Evolutionary conservation across 2,113 vertebrate genomes (phyloP).

Genomic region (Terrapene triunguis): DNA sequence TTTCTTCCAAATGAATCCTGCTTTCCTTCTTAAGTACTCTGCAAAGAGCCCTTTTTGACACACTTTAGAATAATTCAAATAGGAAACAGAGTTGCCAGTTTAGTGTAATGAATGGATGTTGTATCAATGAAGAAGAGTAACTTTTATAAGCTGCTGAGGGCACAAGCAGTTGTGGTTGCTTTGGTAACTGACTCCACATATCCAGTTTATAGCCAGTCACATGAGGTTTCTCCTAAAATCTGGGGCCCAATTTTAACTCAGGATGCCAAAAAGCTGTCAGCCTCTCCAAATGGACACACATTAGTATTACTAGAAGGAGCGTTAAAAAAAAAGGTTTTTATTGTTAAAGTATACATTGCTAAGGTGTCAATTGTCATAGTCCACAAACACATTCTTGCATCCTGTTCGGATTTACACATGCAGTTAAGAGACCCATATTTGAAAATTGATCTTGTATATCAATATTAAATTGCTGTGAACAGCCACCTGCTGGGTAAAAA

Average conservation of each 20-base stretch:
- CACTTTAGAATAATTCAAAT: not conserved
- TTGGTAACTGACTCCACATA: not conserved
- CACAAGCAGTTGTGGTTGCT: not conserved
- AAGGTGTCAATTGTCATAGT: not conserved
- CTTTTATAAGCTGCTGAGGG: not conserved
- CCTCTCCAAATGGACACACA: not conserved
- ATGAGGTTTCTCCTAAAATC: not conserved
- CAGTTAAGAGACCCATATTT: not conserved
- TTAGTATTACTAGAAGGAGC: not conserved
- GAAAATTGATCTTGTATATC: not conserved
- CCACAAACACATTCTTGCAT: not conserved
- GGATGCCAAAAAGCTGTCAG: not conserved
- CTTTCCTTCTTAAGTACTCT: not conserved
- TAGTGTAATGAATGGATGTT: not conserved
- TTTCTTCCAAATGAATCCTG: not conserved
- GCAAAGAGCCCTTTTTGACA: not conserved
- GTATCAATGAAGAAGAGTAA: not conserved
- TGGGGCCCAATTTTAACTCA: not conserved
- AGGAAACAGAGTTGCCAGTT: not conserved
- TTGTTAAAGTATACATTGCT: not conserved
- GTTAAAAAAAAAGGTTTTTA: not conserved
- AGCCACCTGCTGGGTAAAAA: not conserved
- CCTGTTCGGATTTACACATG: not conserved
- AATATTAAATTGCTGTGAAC: not conserved
- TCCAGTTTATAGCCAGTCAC: not conserved